A percentile compares a stretch with the other conserved stretches of the same genome.
Conservation (phyloP, 2,888 invertebrate species). For the Patella caerulea region DNA sequence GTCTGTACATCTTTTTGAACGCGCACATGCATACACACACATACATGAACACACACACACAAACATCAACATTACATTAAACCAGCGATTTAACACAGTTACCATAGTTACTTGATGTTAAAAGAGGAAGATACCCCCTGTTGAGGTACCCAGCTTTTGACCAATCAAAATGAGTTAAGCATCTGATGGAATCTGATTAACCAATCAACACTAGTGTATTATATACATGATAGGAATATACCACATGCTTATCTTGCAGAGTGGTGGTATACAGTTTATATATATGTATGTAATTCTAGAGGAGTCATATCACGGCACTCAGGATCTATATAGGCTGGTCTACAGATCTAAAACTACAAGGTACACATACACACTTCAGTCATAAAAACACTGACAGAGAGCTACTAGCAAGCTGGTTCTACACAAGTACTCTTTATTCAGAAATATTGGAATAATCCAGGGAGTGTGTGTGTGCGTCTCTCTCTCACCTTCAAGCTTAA, state of each 20-base stretch:
- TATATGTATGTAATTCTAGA: no score
- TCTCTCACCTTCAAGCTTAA: no score
- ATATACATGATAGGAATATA: background rate
- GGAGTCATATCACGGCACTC: no score
- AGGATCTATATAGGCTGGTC: no score
- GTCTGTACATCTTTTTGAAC: background rate
- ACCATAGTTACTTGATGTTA: conserved; percentile 4
- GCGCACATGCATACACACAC: conserved; percentile 1
- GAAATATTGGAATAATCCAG: no score
- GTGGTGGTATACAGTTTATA: no score
- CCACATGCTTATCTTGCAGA: conserved; percentile 7
- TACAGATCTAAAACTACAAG: no score
- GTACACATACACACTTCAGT: no score
- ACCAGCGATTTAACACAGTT: background rate
- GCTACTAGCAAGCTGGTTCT: no score
- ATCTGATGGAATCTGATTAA: background rate
- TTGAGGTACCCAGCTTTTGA: background rate
- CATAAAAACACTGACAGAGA: no score
- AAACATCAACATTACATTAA: conserved; percentile 1
- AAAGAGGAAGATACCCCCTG: background rate
- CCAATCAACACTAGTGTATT: background rate
- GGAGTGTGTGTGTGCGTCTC: no score
- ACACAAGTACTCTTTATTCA: no score
- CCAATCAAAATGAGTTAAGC: background rate
- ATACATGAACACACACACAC: conserved; percentile 10